phyloP scores from a whole-genome alignment of 1,140 invertebrate genomes.

The Melipona quadrifasciata region DNA sequence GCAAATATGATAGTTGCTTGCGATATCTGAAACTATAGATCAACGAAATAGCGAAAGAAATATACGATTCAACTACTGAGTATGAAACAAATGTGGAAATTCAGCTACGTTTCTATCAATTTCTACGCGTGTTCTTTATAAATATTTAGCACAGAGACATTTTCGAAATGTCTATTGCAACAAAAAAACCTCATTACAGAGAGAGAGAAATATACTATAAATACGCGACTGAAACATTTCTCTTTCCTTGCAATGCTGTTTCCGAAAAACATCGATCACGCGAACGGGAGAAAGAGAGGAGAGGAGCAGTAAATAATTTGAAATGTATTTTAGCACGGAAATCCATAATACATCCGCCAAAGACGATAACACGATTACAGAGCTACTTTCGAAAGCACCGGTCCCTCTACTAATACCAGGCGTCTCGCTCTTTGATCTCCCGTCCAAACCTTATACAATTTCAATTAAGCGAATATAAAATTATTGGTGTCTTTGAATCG shows the following conservation, averaged over 20 bases:
- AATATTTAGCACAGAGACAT: not conserved
- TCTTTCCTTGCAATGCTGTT: not conserved
- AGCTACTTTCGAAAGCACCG: not conserved
- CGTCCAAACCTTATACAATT: constrained; percentile 1
- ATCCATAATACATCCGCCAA: constrained; percentile 1
- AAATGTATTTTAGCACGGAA: not conserved
- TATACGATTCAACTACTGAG: too few relatives aligned
- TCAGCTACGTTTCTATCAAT: not conserved
- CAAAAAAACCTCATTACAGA: not conserved
- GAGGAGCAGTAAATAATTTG: not conserved
- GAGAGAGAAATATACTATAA: too few relatives aligned
- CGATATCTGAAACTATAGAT: not conserved
- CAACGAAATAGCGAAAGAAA: too few relatives aligned
- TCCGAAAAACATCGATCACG: not conserved
- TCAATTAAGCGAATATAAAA: constrained; percentile 6
- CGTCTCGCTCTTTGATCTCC: not conserved
- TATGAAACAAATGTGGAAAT: too few relatives aligned
- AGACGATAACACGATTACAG: constrained; percentile 20
- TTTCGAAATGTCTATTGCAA: not conserved
- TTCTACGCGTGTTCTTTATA: not conserved
- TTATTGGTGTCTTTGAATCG: not conserved
- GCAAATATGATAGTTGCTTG: not conserved
- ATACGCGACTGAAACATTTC: not conserved
- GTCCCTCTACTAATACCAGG: not conserved
- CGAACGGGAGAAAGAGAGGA: too few relatives aligned